Percentiles rank a stretch among this genome's conserved stretches.
These are phyloP conservation scores for Temnothorax longispinosus DNA, from an alignment of 1,140 invertebrate genomes.

Conservation along the genomic window DNA sequence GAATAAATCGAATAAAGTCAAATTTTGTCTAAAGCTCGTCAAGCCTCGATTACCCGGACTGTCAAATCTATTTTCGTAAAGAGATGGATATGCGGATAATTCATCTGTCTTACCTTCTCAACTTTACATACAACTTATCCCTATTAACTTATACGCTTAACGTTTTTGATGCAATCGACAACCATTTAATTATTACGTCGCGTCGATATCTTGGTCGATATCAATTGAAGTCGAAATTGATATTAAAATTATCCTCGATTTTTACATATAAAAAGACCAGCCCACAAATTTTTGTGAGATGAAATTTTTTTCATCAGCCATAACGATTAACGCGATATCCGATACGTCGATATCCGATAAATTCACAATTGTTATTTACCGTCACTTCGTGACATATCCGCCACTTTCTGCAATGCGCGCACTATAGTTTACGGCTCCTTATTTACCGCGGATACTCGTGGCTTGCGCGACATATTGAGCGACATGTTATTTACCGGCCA, in stretches of 20 bases:
- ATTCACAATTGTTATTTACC: background rate
- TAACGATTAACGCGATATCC: too few species aligned
- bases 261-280: background rate
- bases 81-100: background rate
- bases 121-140: background rate
- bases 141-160: background rate
- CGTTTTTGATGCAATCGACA: background rate
- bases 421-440: constrained; percentile 5
- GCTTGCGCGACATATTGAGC: constrained; percentile 44
- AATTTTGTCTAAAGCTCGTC: background rate
- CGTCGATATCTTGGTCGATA: background rate
- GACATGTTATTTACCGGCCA: constrained; percentile 46
- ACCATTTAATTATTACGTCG: background rate
- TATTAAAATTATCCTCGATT: background rate
- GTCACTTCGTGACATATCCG: background rate
- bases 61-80: background rate
- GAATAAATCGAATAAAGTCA: background rate
- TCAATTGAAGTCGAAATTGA: background rate
- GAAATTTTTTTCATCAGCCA: background rate
- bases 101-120: background rate
- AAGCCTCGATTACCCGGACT: background rate
- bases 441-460: background rate
- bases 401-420: background rate
- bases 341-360: background rate
- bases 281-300: background rate